A percentile compares a stretch with the other conserved stretches of the same genome.
Conservation (phyloP, 2,888 invertebrate genomes). For the Yponomeuta malinellus region DNA sequence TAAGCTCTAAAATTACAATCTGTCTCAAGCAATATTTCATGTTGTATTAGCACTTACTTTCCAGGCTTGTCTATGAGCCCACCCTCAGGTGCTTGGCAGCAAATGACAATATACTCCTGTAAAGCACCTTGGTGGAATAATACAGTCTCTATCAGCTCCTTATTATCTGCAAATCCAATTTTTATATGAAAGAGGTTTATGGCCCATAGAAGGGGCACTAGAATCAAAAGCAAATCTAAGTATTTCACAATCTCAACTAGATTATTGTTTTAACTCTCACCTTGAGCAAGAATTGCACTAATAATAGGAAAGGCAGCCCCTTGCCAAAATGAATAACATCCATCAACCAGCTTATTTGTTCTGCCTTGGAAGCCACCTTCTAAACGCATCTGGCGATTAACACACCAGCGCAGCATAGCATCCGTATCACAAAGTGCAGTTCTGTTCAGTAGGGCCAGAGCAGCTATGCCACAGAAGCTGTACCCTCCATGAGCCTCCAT, state of each 20-base stretch:
- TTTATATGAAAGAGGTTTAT: background rate
- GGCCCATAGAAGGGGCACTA: background rate
- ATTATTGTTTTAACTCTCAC: constrained; percentile 28
- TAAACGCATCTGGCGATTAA: constrained; percentile 91
- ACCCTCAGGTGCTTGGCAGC: constrained; percentile 91
- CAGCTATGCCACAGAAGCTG: constrained; percentile 96
- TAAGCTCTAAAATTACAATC: too few species aligned
- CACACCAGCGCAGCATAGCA: constrained; percentile 89
- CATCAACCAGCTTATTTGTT: constrained; percentile 98
- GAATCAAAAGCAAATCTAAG: background rate
- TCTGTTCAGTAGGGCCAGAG: constrained; percentile 87
- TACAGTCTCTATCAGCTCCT: constrained; percentile 72
- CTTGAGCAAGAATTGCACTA: constrained; percentile 81
- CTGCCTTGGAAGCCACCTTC: constrained; percentile 99
- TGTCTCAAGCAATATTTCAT: background rate
- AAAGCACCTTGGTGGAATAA: constrained; percentile 90
- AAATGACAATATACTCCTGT: constrained; percentile 95
- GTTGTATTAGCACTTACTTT: constrained; percentile 78
- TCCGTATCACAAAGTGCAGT: constrained; percentile 84
- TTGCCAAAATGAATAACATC: constrained; percentile 99
- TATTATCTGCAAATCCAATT: constrained; percentile 47
- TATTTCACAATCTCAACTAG: background rate
- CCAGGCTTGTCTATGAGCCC: constrained; percentile 98
- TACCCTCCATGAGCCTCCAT: constrained; percentile 99
- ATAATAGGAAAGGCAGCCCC: constrained; percentile 94